Evolutionary conservation across 35 echinoderm and acorn worm genomes (phyloP).

Genomic region (Acanthaster planci): DNA sequence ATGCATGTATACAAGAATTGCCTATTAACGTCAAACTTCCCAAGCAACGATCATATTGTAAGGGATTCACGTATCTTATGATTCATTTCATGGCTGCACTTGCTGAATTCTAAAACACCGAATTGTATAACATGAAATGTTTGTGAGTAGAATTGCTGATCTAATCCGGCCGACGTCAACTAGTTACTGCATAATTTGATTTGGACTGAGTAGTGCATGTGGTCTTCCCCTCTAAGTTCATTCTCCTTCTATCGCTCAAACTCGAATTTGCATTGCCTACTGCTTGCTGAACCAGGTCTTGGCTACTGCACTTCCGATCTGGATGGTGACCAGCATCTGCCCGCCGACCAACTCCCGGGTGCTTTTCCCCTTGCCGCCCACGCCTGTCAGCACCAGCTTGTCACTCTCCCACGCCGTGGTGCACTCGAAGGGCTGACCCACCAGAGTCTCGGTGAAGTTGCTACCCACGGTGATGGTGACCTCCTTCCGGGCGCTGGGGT

Average conservation of each 20-base stretch:
- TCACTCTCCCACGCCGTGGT: conserved; percentile 56
- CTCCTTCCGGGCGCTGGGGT: conserved; percentile 23
- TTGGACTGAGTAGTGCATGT: too few species aligned
- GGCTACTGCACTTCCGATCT: conserved; percentile 40
- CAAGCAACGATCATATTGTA: too few species aligned
- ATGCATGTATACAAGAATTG: too few species aligned
- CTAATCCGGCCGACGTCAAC: too few species aligned
- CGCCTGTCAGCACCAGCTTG: conserved; percentile 52
- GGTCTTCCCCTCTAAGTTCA: too few species aligned
- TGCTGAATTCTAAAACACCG: too few species aligned
- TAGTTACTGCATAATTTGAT: too few species aligned
- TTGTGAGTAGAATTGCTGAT: too few species aligned
- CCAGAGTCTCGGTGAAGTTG: conserved; percentile 41
- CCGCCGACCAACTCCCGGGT: conserved; percentile 61
- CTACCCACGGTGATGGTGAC: conserved; percentile 66
- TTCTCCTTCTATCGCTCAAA: not conserved
- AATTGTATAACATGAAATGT: too few species aligned
- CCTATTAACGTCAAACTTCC: too few species aligned
- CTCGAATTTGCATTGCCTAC: not conserved
- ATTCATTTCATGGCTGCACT: too few species aligned
- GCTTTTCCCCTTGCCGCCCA: conserved; percentile 39
- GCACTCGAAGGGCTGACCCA: conserved; percentile 44
- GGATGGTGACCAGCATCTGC: conserved; percentile 62
- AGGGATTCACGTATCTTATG: too few species aligned
- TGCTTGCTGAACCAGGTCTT: conserved; percentile 73